phyloP scores from a whole-genome alignment of 2,888 invertebrate genomes.

The Prenolepis imparis region DNA sequence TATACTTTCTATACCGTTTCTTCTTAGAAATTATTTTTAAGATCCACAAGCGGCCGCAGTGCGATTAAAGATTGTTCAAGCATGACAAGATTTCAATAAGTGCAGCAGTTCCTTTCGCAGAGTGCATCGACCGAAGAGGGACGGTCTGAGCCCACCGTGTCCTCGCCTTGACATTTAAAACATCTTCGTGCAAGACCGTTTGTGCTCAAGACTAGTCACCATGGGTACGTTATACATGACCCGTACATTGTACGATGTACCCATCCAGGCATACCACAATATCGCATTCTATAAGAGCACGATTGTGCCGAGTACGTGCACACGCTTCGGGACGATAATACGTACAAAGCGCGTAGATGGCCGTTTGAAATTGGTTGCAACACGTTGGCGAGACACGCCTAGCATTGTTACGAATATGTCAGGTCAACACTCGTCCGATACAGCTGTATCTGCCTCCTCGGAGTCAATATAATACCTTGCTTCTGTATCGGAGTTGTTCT shows the following conservation, averaged over 20 bases:
- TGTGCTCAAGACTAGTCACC: constrained; percentile 71
- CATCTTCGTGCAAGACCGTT: constrained; percentile 75
- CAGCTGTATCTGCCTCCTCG: constrained; percentile 52
- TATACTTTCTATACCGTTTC: constrained; percentile 3
- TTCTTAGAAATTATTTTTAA: not conserved
- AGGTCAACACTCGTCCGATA: constrained; percentile 72
- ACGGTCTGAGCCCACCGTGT: constrained; percentile 61
- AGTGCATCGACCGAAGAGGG: constrained; percentile 62
- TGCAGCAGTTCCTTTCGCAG: constrained; percentile 63
- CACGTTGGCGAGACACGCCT: constrained; percentile 83
- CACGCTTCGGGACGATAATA: constrained; percentile 46
- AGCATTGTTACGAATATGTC: constrained; percentile 84
- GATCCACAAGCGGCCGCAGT: not conserved
- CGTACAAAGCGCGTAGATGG: constrained; percentile 69
- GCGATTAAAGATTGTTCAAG: constrained; percentile 49
- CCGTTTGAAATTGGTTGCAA: constrained; percentile 79
- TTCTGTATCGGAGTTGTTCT: not conserved
- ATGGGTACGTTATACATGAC: constrained; percentile 38
- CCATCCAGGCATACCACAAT: not conserved
- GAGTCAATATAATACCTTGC: constrained; percentile 25
- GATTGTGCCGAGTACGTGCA: constrained; percentile 60
- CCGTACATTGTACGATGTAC: constrained; percentile 1
- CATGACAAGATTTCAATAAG: constrained; percentile 31
- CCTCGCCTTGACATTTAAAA: constrained; percentile 80
- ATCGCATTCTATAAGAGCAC: constrained; percentile 34